Evolutionary conservation across 2,888 invertebrate genomes (phyloP), one percentile per base, ranked within the genome.

Genomic region (Monopis laevigella): DNA sequence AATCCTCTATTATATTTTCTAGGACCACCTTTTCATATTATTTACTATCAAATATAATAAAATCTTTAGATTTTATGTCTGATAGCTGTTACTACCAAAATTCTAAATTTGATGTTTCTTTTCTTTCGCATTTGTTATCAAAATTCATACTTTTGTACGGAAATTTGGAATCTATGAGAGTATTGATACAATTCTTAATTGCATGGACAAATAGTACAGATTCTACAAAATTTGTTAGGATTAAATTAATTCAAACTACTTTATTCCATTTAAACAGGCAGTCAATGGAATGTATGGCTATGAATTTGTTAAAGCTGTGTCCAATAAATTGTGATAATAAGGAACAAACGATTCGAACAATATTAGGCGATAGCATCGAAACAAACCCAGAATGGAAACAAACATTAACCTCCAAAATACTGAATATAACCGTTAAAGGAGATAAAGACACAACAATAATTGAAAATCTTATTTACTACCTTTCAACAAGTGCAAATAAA

Each of bases 371-470:
- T 40, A 71, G 70, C 44, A 67, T 84, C 2, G 59, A 83, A 4
- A 56, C 65, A 1, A 82, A 69, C 38, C 68, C 77, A 2, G 77
- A 84, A 48, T 93, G 92, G 92, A 82, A 82, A 32, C 87, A 87
- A 51, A 83, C 86, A 18, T 59, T 93, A 1, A 55, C 55, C 0
- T 63, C 58, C 21, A 70, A 67, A 49, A 59, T 77, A 40, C 75
- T 77, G 0, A 66, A 71, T 18, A 65, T 62, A 38, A 51, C 60
- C 3, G 62, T 82, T 61, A 47, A 88, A 84, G 74, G 82, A 85
- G 58, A 85, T 84, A 80, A 82, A 39, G 62, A 75, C 12, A 70
- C 82, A 0, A 65, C 59, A 6, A 59, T 88, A 2, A 63, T 86
- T 1, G 75, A 82, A 35, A 88, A 88, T 52, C 63, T 91, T 1